Evolutionary conservation across 2,113 vertebrate genomes (phyloP).

Genomic region (Rattus norvegicus): GRCr8 NC_086028.1:99236501-99237000

Average conservation of each 20-base stretch:
- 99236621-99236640: not conserved
- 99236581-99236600: not conserved
- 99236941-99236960: not conserved
- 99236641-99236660: not conserved
- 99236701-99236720: not conserved
- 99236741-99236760: not conserved
- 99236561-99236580: not conserved
- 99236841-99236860: not conserved
- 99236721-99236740: not conserved
- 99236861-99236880: not conserved
- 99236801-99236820: rapidly evolving
- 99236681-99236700: not conserved
- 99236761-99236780: not conserved
- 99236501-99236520: not conserved
- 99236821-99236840: not conserved
- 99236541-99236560: not conserved
- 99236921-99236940: not conserved
- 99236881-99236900: not conserved
- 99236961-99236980: not conserved
- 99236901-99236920: not conserved
- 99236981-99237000: not conserved
- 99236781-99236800: not conserved
- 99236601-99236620: not conserved
- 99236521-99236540: not conserved
- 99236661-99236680: not conserved